Base-by-base conservation (phyloP, 2,113 vertebrate species). In the Mobula birostris region DNA sequence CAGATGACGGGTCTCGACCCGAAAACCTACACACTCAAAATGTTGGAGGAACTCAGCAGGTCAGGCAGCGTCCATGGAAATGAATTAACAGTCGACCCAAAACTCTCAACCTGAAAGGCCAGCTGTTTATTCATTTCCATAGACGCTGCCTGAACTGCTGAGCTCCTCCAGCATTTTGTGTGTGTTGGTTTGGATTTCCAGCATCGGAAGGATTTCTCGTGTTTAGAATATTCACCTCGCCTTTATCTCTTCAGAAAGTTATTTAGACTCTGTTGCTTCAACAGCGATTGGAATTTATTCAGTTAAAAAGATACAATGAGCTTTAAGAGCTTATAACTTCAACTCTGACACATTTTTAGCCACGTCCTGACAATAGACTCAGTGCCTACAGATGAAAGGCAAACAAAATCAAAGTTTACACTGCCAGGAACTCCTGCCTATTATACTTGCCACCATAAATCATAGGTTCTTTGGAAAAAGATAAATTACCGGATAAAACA, bases 401-500 rank as follows among this genome's bases (percentile, higher is more conserved):
- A 83, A 83, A 58, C 48, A 85, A 58, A 58, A 58, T 85, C 58
- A 85, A 56, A 24, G 82, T 1, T 48, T 58, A 58, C 8, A 40
- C 19, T 56, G 21, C 8, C 82, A 56, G 32, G 32, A 36, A 85
- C 21, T 27, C 48, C 9, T 5, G 82, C 27, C 5, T 74, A 74
- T 74, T 58, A 58, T 85, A 58, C 3, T 19, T 27, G 15, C 36
- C 36, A 32, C 78, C 17, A 4, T 32, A 36, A 85, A 85, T 85
- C 82, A 58, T 27, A 85, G 82, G 82, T 58, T 85, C 19, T 85
- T 58, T 85, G 48, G 58, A 56, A 21, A 56, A 48, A 48, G 48
- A 48, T 48, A 85, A 85, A 85, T 83, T 83, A 83, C 82, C 48
- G 48, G 82, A 58, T 58, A 24, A 85, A 85, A 48, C 48, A 85